Percentiles rank a stretch among this genome's conserved stretches.
Evolutionary conservation across 2,113 vertebrate genomes (phyloP).

Genomic region (Stictonetta naevosa): DNA sequence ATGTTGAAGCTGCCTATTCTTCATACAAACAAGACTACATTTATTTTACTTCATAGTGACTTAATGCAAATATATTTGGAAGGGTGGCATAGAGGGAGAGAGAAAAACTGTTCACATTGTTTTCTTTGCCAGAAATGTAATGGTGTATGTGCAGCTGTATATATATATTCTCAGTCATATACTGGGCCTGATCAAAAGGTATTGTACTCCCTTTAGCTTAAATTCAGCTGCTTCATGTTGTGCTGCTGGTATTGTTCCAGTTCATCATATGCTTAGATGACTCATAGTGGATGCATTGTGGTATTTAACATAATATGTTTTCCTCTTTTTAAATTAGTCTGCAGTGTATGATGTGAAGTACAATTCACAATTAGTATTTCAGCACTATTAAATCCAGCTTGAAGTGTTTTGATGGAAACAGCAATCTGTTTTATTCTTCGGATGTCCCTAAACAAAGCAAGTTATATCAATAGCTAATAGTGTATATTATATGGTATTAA

Average conservation of each 20-base stretch:
- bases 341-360: constrained; percentile 49
- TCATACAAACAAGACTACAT: constrained; percentile 11
- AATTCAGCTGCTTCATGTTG: constrained; percentile 56
- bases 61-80: constrained; percentile 54
- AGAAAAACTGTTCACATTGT: background rate
- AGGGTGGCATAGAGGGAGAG: background rate
- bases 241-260: constrained; percentile 62
- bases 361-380: constrained; percentile 63
- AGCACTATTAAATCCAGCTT: constrained; percentile 54
- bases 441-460: constrained; percentile 48
- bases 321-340: constrained; percentile 57
- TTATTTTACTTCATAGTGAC: constrained; percentile 14
- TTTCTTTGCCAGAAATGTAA: constrained; percentile 54
- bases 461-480: constrained; percentile 11
- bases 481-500: background rate
- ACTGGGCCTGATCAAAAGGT: constrained; percentile 54
- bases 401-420: constrained; percentile 65
- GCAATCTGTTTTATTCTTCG: constrained; percentile 45
- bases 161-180: background rate
- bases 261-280: constrained; percentile 63
- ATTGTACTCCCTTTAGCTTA: constrained; percentile 68
- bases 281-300: constrained; percentile 57
- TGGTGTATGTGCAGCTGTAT: constrained; percentile 42
- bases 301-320: constrained; percentile 58
- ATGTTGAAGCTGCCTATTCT: constrained; percentile 7